Conservation (phyloP, 1,140 invertebrate species). For the Sweltsa coloradensis region DNA sequence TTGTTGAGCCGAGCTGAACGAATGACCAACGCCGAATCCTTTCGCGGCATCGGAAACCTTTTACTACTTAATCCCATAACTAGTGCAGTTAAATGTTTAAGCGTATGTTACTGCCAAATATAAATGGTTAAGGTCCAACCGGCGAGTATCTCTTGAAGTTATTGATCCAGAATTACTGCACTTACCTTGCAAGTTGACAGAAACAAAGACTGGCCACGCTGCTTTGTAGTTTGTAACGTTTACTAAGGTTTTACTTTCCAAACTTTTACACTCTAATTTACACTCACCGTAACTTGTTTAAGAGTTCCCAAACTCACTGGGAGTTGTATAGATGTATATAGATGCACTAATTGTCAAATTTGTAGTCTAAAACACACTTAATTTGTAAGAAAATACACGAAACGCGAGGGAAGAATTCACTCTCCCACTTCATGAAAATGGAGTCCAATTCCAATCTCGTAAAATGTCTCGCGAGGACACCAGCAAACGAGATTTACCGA, state of each 20-base stretch:
- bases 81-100: background rate
- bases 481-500: constrained; percentile 16
- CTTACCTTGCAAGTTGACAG: constrained; percentile 17
- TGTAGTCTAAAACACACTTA: constrained; percentile 8
- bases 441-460: constrained; percentile 14
- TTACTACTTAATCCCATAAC: too few species aligned
- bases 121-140: constrained; percentile 14
- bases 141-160: constrained; percentile 12
- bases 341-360: constrained; percentile 3
- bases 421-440: constrained; percentile 17
- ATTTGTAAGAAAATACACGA: constrained; percentile 12
- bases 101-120: background rate
- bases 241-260: constrained; percentile 5
- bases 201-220: constrained; percentile 18
- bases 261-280: constrained; percentile 7
- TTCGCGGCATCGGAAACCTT: too few species aligned
- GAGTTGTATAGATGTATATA: background rate
- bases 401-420: constrained; percentile 14
- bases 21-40: constrained; percentile 9
- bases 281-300: constrained; percentile 1
- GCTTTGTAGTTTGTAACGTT: constrained; percentile 16
- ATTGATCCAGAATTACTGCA: constrained; percentile 16
- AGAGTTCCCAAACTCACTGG: constrained; percentile 11
- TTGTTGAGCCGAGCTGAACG: too few species aligned
- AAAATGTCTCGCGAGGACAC: constrained; percentile 12